Evolutionary conservation across 2,888 invertebrate species (phyloP).

Genomic region (Ennomos quercinarius): DNA sequence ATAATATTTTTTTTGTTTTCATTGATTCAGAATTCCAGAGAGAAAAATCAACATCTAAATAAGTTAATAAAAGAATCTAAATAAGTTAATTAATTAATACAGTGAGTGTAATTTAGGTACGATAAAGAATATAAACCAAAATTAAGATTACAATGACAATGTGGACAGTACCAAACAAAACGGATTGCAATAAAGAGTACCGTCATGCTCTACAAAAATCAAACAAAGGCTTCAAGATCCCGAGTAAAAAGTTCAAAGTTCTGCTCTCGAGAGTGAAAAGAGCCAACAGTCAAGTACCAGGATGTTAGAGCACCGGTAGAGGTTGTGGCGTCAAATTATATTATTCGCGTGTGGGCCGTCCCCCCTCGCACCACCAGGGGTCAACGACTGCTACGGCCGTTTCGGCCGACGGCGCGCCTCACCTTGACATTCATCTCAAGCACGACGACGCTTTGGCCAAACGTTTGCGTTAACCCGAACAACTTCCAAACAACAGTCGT

Average conservation of each 20-base stretch:
- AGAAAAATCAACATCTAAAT: no score
- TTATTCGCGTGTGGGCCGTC: conserved; percentile 82
- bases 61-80: background rate
- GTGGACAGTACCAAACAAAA: conserved; percentile 5
- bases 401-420: conserved; percentile 83
- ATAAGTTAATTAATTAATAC: background rate
- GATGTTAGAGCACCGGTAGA: conserved; percentile 69
- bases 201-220: conserved; percentile 25
- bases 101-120: no score
- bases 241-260: conserved; percentile 19
- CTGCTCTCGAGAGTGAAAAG: conserved; percentile 51
- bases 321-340: conserved; percentile 66
- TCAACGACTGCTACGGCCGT: conserved; percentile 80
- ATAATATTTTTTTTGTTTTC: no score
- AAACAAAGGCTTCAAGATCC: conserved; percentile 21
- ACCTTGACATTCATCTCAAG: conserved; percentile 85
- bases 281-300: conserved; percentile 68
- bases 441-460: conserved; percentile 76
- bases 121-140: background rate
- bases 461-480: conserved; percentile 76
- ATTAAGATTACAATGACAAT: background rate
- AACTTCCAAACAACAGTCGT: conserved; percentile 58
- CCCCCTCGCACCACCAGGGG: conserved; percentile 65
- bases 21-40: no score
- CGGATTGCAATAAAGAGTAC: background rate